Evolutionary conservation across 1,140 invertebrate species (phyloP).

Genomic region (Eumaeus atala): DNA sequence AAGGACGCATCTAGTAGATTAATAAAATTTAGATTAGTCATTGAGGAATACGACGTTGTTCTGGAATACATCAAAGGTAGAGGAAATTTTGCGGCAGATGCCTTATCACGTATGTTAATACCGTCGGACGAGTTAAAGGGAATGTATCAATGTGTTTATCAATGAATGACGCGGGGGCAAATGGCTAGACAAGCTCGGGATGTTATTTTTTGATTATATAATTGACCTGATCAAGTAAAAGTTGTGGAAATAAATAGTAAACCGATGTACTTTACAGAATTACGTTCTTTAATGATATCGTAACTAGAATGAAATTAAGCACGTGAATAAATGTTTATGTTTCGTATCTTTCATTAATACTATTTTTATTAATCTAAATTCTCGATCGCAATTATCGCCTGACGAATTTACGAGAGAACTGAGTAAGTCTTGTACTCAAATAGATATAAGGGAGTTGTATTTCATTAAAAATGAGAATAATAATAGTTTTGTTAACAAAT

Average conservation of each 20-base stretch:
- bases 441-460: background rate
- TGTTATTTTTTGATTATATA: background rate
- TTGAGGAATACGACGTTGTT: conserved; percentile 24
- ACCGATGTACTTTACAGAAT: no score
- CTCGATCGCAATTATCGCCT: conserved; percentile 23
- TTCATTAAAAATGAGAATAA: background rate
- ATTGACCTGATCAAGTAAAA: conserved; percentile 15
- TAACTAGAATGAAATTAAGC: conserved; percentile 9
- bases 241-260: conserved; percentile 14
- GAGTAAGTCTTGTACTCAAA: conserved; percentile 13
- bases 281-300: conserved; percentile 7
- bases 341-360: conserved; percentile 7
- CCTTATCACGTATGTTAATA: conserved; percentile 18
- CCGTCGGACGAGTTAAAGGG: background rate
- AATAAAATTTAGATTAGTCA: conserved; percentile 18
- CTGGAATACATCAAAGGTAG: conserved; percentile 23
- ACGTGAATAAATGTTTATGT: conserved; percentile 5
- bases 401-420: conserved; percentile 25
- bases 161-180: background rate
- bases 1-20: conserved; percentile 25
- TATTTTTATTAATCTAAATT: conserved; percentile 21
- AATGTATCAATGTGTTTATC: no score
- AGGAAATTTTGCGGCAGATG: conserved; percentile 20
- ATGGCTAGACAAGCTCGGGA: background rate
- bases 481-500: background rate